Base-by-base conservation (phyloP, 2,888 invertebrate genomes). In the Agrochola circellaris region DNA sequence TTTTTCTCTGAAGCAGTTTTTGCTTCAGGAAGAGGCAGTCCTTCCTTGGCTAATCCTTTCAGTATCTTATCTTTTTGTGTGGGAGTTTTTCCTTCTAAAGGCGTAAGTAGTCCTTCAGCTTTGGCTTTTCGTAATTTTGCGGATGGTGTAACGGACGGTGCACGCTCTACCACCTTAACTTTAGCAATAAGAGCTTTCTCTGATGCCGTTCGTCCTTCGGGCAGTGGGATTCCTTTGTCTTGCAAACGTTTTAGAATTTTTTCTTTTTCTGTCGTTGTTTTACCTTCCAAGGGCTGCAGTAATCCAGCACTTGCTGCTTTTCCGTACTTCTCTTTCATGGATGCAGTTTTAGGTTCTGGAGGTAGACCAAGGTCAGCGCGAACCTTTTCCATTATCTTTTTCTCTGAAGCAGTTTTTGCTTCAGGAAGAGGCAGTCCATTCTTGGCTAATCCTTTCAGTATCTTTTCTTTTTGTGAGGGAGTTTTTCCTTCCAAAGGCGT, bases 51-150 rank as follows among this genome's bases (percentile, higher is more conserved):
- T 61, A 74, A 51, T 26, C 11, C 17, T 38, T 30, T 61, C 0
- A 74, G 0, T 7, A 74, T 74, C 3, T 26, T 74, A 61, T 74
- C 71, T 26, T 74, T 60, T 26, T 74, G 74, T 38, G 48, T 48
- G 0, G 38, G 60, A 0, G 71, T 38, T 71, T 74, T 74, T 0
- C 71, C 71, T 60, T 71, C 48, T 4, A 74, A 17, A 0, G 74
- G 71, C 0, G 74, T 71, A 0, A 74, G 0, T 0, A 70, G 1
- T 5, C 84, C 84, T 26, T 84, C 84, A 23, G 80, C 75, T 60
- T 74, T 66, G 1, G 76, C 83, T 75, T 30, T 26, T 1, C 17
- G 62, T 38, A 62, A 23, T 34, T 38, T 61, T 13, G 11, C 23
- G 0, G 61, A 61, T 34, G 23, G 34, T 0, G 34, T 34, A 0